Evolutionary conservation across 2,113 vertebrate species (phyloP), one percentile per base, ranked within the genome.

Genomic region (Pipa parva): DNA sequence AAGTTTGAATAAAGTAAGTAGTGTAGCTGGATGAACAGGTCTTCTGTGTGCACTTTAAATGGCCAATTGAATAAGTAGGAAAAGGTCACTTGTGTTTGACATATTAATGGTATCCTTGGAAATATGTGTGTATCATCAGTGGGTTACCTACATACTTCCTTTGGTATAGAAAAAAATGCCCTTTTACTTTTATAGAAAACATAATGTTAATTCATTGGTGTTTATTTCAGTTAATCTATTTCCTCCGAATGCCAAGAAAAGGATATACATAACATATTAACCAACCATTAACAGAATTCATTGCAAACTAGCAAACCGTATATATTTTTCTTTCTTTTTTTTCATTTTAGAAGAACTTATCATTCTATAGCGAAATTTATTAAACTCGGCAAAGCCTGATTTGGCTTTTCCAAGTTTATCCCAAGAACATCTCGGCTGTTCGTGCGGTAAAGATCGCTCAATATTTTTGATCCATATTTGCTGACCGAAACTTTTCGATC

Each of bases 71-170:
- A 85, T 77, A 79, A 86, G 83, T 78, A 86, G 83, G 84, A 86
- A 87, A 83, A 85, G 83, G 79, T 82, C 78, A 79, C 46, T 78
- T 72, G 72, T 82, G 79, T 75, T 77, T 80, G 78, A 72, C 77
- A 63, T 75, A 74, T 81, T 78, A 79, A 80, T 75, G 76, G 74
- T 77, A 83, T 82, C 79, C 80, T 81, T 76, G 73, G 82, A 77
- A 85, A 78, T 76, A 76, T 63, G 71, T 74, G 9, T 74, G 73
- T 64, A 75, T 75, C 79, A 75, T 71, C 76, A 29, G 64, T 0
- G 25, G 79, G 73, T 64, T 74, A 57, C 72, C 72, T 48, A 26
- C 69, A 51, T 59, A 57, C 55, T 74, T 69, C 66, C 28, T 50
- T 49, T 60, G 63, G 73, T 63, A 39, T 5, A 50, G 24, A 36